Base-by-base conservation (phyloP, 2,113 vertebrate species). In the Chionodraco myersi region DNA sequence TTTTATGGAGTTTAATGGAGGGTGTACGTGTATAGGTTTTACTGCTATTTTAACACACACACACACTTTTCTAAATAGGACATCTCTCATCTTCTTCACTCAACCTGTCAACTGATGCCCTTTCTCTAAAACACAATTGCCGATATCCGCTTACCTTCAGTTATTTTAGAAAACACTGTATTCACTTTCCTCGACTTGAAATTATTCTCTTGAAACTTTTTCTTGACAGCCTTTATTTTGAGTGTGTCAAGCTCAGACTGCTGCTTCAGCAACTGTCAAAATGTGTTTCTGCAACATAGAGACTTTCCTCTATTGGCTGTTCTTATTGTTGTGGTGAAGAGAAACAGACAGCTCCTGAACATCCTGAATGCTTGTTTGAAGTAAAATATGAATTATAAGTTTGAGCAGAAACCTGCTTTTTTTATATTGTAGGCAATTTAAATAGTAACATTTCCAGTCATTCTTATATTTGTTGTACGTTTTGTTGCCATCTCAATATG, bases 181-280 rank as follows among this genome's bases (percentile, higher is more conserved):
- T 81, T 70, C 56, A 11, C 13, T 26, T 53, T 3, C 36, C 53
- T 53, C 10, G 0, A 21, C 47, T 58, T 63, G 16, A 34, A 64
- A 63, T 21, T n/a, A 70, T 67, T 60, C 11, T 68, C 59, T 16
- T 56, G 41, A 59, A 80, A 63, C 72, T 64, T 52, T 62, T 67
- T 72, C 57, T 61, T 72, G 41, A 72, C 77, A n/a, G 6, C 9
- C 16, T 1, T 51, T 30, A 30, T 30, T 52, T 34, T 56, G 23
- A 53, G 10, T 34, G 2, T 65, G 34, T 56, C 2, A n/a, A 44
- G 36, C 59, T 44, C 15, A 45, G 75, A 57, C 48, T 70, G 60
- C 54, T 60, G 75, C 48, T 60, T 53, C 54, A 70, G 66, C 30
- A 72, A 23, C 66, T 79, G 84, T 87, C 75, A 82, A 41, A 78